Evolutionary conservation across 2,797 vertebrate genomes (phyloP).

Genomic region (Gymnocypris eckloni): DNA sequence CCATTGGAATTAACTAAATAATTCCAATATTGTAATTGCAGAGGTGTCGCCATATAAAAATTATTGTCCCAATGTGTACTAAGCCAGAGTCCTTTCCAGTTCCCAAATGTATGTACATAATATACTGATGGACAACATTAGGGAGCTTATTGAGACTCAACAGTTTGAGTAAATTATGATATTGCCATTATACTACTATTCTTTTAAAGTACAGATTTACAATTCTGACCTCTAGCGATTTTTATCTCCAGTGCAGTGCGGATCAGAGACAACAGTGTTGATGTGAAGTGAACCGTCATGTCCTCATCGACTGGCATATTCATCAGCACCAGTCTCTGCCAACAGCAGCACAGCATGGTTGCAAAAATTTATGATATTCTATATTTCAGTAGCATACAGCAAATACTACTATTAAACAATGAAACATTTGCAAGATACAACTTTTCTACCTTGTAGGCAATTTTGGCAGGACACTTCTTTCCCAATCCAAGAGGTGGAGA

Average conservation of each 20-base stretch:
- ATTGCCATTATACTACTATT: not conserved
- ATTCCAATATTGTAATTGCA: not conserved
- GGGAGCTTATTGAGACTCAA: not conserved
- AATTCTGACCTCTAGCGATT: constrained; percentile 91
- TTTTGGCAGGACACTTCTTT: constrained; percentile 98
- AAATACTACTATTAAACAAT: not conserved
- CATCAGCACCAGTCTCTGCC: constrained; percentile 97
- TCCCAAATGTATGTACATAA: not conserved
- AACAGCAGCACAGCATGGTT: constrained; percentile 45
- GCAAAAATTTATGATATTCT: not conserved
- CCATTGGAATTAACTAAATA: not conserved
- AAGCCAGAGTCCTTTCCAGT: not conserved
- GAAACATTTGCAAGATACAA: not conserved
- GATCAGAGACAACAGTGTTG: constrained; percentile 97
- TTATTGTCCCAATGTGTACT: not conserved
- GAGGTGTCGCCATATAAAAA: not conserved
- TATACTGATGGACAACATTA: not conserved
- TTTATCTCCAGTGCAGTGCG: constrained; percentile 97
- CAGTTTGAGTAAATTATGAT: not conserved
- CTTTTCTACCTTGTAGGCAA: constrained; percentile 96
- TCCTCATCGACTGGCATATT: constrained; percentile 99
- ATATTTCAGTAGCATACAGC: not conserved
- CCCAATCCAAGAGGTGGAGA: constrained; percentile 97
- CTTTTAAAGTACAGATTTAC: not conserved
- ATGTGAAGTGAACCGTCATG: constrained; percentile 97